These are phyloP conservation scores for Brachionus rotundiformis DNA, from an alignment of 1,140 invertebrate genomes.

Conservation along the genomic window DNA sequence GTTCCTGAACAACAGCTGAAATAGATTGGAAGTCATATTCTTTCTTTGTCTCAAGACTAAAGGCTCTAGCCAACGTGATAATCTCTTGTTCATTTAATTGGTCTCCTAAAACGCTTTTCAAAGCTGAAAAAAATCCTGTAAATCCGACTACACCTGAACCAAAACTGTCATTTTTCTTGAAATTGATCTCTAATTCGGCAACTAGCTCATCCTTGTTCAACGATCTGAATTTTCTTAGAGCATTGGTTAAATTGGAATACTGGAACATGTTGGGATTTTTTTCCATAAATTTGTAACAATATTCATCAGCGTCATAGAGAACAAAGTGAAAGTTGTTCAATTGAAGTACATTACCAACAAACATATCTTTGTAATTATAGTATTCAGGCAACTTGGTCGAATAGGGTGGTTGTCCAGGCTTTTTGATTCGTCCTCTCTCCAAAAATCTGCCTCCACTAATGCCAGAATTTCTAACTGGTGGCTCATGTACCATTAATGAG, in stretches of 20 bases:
- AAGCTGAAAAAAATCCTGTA: slow-evolving; percentile 33
- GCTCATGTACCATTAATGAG: slow-evolving; percentile 78
- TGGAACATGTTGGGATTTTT: slow-evolving; percentile 56
- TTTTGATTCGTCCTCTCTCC: slow-evolving; percentile 70
- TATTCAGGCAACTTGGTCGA: slow-evolving; percentile 70
- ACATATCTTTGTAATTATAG: slow-evolving; percentile 77
- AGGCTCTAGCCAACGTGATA: slow-evolving; percentile 60
- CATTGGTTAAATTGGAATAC: slow-evolving; percentile 32
- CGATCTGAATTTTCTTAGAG: slow-evolving; percentile 43
- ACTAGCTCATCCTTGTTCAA: slow-evolving; percentile 55
- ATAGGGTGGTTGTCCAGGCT: slow-evolving; percentile 71
- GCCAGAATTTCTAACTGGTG: slow-evolving; percentile 74
- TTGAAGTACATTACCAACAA: slow-evolving; percentile 74
- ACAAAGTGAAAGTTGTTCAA: slow-evolving; percentile 77
- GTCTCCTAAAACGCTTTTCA: slow-evolving; percentile 55
- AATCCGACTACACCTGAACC: slow-evolving; percentile 55
- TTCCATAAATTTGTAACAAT: slow-evolving; percentile 83
- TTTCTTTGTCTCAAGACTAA: slow-evolving; percentile 50
- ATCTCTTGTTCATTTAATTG: slow-evolving; percentile 60
- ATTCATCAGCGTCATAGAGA: slow-evolving; percentile 79
- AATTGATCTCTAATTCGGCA: slow-evolving; percentile 59
- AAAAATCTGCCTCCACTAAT: slow-evolving; percentile 72
- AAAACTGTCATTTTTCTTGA: slow-evolving; percentile 57
- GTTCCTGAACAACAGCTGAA: slow-evolving; percentile 60
- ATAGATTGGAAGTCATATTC: slow-evolving; percentile 55